Percentiles rank a stretch among this genome's conserved stretches.
These are phyloP conservation scores for Heliocidaris tuberculata DNA, from an alignment of 35 echinoderm and acorn worm species.

Conservation along the genomic window DNA sequence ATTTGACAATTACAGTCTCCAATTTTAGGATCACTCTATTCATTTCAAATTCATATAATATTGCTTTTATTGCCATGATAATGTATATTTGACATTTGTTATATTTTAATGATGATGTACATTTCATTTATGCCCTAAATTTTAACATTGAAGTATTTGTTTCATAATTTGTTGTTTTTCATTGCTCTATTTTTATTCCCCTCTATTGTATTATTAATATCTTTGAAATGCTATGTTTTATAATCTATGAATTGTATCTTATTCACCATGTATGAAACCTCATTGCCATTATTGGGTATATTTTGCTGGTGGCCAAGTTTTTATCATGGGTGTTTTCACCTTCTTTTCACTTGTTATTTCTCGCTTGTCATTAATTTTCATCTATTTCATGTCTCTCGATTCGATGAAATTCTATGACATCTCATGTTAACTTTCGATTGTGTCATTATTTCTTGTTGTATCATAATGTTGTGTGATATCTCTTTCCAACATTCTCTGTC, in stretches of 20 bases:
- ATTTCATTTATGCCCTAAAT: background rate
- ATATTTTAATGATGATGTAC: background rate
- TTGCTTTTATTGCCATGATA: background rate
- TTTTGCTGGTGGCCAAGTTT: conserved; percentile 53
- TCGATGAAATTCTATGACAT: conserved; percentile 22
- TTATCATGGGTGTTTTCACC: conserved; percentile 42
- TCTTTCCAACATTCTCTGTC: background rate
- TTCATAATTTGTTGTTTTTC: background rate
- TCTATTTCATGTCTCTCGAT: background rate
- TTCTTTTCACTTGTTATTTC: conserved; percentile 34
- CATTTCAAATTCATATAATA: background rate
- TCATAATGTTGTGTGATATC: background rate
- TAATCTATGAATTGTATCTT: background rate
- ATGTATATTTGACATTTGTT: background rate
- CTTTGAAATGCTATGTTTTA: background rate
- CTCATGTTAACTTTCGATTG: background rate
- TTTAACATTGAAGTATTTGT: background rate
- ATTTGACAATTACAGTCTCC: background rate
- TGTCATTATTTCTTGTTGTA: conserved; percentile 27
- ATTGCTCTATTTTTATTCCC: background rate
- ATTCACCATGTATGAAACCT: conserved; percentile 40
- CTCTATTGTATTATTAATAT: background rate
- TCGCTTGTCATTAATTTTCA: background rate
- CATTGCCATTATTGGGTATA: conserved; percentile 46
- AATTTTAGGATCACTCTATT: background rate